Conservation (phyloP, 2,797 vertebrate species). For the Nothura maculosa region DNA sequence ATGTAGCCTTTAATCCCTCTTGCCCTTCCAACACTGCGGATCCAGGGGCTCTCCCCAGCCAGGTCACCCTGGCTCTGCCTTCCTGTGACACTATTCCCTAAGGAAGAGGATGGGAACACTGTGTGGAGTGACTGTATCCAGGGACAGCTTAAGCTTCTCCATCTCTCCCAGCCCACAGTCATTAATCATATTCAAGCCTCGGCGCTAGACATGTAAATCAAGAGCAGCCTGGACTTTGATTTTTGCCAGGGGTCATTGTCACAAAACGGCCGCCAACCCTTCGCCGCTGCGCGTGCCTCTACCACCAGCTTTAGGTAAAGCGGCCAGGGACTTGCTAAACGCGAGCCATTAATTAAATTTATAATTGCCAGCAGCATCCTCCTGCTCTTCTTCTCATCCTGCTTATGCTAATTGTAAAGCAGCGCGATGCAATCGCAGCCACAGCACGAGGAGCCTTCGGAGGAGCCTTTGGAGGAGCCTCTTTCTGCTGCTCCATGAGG, state of each 20-base stretch:
- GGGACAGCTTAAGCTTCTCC: background rate
- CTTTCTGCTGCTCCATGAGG: fast-evolving
- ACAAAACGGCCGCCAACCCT: background rate
- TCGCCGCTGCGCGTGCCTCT: fast-evolving
- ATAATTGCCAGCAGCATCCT: background rate
- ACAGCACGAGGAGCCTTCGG: background rate
- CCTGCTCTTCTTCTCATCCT: background rate
- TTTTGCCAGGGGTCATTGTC: background rate
- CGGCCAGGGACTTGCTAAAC: background rate
- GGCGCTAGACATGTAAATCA: fast-evolving
- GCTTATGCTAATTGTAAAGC: background rate
- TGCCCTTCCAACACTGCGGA: background rate
- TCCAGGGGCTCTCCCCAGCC: background rate
- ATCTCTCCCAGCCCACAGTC: background rate
- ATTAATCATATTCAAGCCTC: fast-evolving
- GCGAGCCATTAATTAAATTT: background rate
- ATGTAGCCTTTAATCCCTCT: slow-evolving; percentile 46
- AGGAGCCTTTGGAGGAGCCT: background rate
- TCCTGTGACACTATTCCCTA: background rate
- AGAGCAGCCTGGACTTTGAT: background rate
- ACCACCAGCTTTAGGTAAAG: background rate
- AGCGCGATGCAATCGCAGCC: fast-evolving
- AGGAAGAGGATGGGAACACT: background rate
- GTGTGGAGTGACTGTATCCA: background rate
- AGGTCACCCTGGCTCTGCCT: background rate